Evolutionary conservation across 2,797 vertebrate species (phyloP), one percentile per base, ranked within the genome.

Genomic region (Tinamus major): DNA sequence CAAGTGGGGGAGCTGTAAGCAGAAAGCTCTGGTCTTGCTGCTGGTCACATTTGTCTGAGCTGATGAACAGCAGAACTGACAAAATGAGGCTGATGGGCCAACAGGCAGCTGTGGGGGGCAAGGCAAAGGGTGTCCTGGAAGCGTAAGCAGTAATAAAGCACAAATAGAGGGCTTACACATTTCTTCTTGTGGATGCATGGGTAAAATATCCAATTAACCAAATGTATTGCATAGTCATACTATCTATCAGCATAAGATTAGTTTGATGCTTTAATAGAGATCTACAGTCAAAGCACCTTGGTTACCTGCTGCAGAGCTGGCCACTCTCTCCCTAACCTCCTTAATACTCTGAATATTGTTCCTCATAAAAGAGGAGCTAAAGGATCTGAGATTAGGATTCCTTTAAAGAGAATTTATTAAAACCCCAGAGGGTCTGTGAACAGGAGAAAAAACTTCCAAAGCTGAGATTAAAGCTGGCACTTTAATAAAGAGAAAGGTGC

Each of bases 321-420:
- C 24, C 12, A 18, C 1, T 67, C 58, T 91, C 72, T 58, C 19
- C 23, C 31, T 63, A 71, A 21, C 27, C 27, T 59, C 24, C 55
- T 63, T 65, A 37, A 33, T 53, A 27, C 39, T 83, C 42, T 59
- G 59, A 80, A 77, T 77, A 76, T 46, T 89, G 37, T 87, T 80
- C 62, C 29, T 74, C 11, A 20, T 80, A 78, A 56, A 18, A 74
- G 75, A 33, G 51, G 46, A 89, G 69, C 56, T 51, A 46, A 69
- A 89, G 59, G n/a, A 87, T 55, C 16, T 41, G 37, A 77, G 68
- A 76, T 62, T 48, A 79, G 13, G 33, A 72, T 74, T 72, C 21
- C 21, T 79, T 93, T 84, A 61, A 80, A 84, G 21, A 74, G 21
- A 80, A 53, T 72, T 76, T 76, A 76, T 91, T 71, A 67, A 79